phyloP scores from a whole-genome alignment of 2,113 vertebrate genomes.

The Leptobrachium ailaonicum region DNA sequence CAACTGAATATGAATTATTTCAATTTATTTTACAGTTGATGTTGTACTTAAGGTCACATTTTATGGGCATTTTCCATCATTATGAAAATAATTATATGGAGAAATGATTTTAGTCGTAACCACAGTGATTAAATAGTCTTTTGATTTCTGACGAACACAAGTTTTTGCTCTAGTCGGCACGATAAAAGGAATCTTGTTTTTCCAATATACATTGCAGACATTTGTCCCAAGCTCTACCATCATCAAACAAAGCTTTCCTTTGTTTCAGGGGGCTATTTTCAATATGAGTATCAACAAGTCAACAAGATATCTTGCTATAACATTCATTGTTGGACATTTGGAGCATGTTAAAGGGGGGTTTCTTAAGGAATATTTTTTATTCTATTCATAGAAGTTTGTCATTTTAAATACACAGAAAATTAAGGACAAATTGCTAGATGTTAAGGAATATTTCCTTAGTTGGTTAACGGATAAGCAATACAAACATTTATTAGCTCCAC shows the following conservation, averaged over 20 bases:
- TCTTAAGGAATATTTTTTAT: not conserved
- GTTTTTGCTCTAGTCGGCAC: not conserved
- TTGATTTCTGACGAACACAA: not conserved
- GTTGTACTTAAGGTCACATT: too few relatives aligned
- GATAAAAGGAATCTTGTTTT: conserved; percentile 1
- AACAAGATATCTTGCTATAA: not conserved
- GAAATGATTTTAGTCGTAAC: too few relatives aligned
- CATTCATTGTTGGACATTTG: conserved; percentile 6
- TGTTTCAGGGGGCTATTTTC: conserved; percentile 3
- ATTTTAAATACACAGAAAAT: too few relatives aligned
- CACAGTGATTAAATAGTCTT: conserved; percentile 1
- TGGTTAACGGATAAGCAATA: too few relatives aligned
- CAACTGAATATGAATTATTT: too few relatives aligned
- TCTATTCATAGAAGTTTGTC: too few relatives aligned
- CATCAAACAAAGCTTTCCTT: conserved; percentile 25
- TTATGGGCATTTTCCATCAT: too few relatives aligned
- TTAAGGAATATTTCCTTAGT: too few relatives aligned
- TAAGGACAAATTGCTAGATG: too few relatives aligned
- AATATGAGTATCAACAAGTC: conserved; percentile 9
- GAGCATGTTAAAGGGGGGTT: conserved; percentile 16
- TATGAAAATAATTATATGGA: too few relatives aligned
- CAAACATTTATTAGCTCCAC: too few relatives aligned
- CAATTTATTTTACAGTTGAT: too few relatives aligned
- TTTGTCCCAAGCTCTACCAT: not conserved
- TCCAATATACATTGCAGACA: conserved; percentile 12